Conservation (phyloP, 2,113 vertebrate species). For the Apodemus sylvaticus region DNA sequence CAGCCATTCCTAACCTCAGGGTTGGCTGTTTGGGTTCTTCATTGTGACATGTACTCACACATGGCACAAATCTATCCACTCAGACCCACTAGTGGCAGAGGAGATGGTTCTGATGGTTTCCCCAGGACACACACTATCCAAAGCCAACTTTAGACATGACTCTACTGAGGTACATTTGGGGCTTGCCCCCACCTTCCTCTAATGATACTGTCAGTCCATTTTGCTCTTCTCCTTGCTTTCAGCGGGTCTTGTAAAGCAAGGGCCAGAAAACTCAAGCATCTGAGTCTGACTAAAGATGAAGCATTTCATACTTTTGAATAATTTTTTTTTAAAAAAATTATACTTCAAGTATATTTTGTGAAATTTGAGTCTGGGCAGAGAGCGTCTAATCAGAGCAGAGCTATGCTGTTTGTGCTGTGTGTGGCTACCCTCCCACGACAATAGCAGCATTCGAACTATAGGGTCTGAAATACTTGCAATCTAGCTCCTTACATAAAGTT, state of each 20-base stretch:
- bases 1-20: not conserved
- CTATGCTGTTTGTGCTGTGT: not conserved
- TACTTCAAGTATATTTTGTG: not conserved
- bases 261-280: not conserved
- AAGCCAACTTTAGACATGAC: not conserved
- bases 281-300: not conserved
- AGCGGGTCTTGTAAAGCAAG: not conserved
- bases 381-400: not conserved
- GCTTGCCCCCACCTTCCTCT: not conserved
- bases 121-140: not conserved
- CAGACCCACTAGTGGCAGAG: not conserved
- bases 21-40: not conserved
- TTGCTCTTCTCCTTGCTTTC: not conserved
- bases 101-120: not conserved
- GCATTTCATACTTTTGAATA: not conserved
- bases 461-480: not conserved
- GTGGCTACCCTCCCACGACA: not conserved
- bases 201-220: not conserved
- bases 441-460: too few species aligned
- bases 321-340: not conserved
- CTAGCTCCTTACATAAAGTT: not conserved
- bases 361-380: not conserved
- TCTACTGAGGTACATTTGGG: not conserved
- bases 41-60: too few species aligned
- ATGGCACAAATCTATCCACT: not conserved